These are phyloP conservation scores for Pseudopodoces humilis DNA, from an alignment of 2,113 vertebrate genomes.

Conservation along the genomic window DNA sequence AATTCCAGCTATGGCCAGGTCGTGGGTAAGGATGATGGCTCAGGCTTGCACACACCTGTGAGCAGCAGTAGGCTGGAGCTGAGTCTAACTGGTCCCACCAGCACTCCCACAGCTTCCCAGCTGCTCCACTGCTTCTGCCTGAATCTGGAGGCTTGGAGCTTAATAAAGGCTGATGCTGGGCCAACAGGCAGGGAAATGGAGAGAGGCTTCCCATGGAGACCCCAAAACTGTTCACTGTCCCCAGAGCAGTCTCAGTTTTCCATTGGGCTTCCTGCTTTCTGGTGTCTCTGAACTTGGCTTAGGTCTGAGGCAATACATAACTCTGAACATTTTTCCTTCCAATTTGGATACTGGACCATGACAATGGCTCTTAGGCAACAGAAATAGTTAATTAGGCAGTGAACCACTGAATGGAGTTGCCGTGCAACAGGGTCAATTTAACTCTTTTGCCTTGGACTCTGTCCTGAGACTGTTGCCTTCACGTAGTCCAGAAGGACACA, in stretches of 20 bases:
- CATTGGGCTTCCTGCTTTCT: background rate
- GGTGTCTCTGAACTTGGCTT: background rate
- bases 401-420: constrained; percentile 11
- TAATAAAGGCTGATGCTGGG: background rate
- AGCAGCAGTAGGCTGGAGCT: background rate
- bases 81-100: background rate
- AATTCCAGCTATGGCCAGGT: background rate
- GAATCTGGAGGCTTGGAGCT: background rate
- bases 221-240: background rate
- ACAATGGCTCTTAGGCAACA: background rate
- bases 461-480: background rate
- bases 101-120: background rate
- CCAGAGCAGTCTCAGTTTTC: background rate
- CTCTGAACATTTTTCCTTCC: background rate
- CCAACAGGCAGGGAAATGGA: background rate
- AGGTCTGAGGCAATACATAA: background rate
- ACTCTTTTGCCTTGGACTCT: constrained; percentile 69
- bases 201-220: background rate
- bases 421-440: constrained; percentile 57
- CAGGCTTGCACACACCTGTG: accelerated
- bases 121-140: background rate
- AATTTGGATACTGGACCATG: background rate
- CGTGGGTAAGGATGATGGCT: background rate
- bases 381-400: background rate
- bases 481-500: constrained; percentile 32